These are phyloP conservation scores for Hyperoplus immaculatus DNA, from an alignment of 2,797 vertebrate species.

Conservation along the genomic window DNA sequence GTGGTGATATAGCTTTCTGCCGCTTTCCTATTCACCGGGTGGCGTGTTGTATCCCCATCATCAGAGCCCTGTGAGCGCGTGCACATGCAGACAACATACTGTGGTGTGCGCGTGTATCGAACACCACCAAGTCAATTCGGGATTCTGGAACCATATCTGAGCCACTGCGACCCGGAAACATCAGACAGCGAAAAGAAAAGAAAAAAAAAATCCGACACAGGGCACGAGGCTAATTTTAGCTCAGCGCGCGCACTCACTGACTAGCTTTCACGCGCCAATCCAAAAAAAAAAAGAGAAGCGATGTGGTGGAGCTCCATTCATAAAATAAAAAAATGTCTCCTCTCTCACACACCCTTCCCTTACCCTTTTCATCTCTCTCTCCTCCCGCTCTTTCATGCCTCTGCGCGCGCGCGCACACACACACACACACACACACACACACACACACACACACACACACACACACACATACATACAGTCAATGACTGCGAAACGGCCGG, in stretches of 20 bases:
- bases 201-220: slow-evolving; percentile 7
- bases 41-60: slow-evolving; percentile 10
- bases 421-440: slow-evolving; percentile 5
- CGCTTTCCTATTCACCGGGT: slow-evolving; percentile 57
- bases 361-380: slow-evolving; percentile 32
- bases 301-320: slow-evolving; percentile 76
- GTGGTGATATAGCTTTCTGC: slow-evolving; percentile 22
- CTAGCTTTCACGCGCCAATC: slow-evolving; percentile 36
- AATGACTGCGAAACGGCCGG: slow-evolving; percentile 64
- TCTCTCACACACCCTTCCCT: slow-evolving; percentile 21
- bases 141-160: slow-evolving; percentile 42
- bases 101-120: neutral
- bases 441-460: neutral
- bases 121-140: slow-evolving; percentile 7
- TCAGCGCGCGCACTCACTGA: slow-evolving; percentile 43
- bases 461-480: slow-evolving; percentile 22
- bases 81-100: slow-evolving; percentile 12
- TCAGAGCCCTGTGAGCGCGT: slow-evolving; percentile 24
- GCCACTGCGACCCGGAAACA: slow-evolving; percentile 11
- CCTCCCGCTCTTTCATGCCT: slow-evolving; percentile 21
- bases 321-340: slow-evolving; percentile 65
- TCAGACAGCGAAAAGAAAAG: slow-evolving; percentile 9
- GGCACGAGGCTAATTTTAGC: slow-evolving; percentile 74
- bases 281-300: neutral
- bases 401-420: neutral